Base-by-base conservation (phyloP, 2,113 vertebrate genomes). In the Zosterops hypoxanthus region DNA sequence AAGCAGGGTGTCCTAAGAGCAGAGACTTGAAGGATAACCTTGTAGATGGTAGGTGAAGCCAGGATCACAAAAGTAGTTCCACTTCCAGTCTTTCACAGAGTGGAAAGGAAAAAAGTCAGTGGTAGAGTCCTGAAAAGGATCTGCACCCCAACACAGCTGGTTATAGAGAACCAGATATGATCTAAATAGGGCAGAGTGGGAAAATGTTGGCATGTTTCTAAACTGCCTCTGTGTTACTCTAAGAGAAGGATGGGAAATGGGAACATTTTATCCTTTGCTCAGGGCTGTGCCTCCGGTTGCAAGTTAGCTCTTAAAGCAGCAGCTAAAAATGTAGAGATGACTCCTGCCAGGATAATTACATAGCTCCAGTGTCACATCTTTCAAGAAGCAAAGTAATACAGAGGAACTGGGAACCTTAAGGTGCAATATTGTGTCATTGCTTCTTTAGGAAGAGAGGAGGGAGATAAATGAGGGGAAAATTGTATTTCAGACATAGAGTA, bases 281-380 rank as follows among this genome's bases (percentile, higher is more conserved):
- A 71, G n/a, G 41, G 53, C 39, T 92, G 52, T 1, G 1, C 52
- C 44, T 79, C 26, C 20, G 4, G 26, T 64, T 88, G 59, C 94
- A 83, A 59, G 80, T 46, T 49, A 78, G 56, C 72, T 93, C 49
- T 75, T n/a, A 53, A 31, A 82, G 69, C 31, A 87, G 44, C 42
- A 85, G 47, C 57, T 82, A 50, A 79, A 89, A 82, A 82, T 59
- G 57, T 17, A 68, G 70, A 42, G 46, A 89, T 92, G 65, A 42
- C 13, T 96, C 50, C 85, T 95, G 79, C 64, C 87, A 90, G 87
- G 70, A 94, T 90, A 93, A 88, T 96, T 91, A 80, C 66, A 72
- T 16, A 80, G 82, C 26, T 80, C 49, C 55, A 80, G 29, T 55
- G 69, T 52, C 79, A 93, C 34, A 70, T 92, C 61, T 94, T 94